Conservation (phyloP, 2,113 vertebrate species). For the Neoarius graeffei region DNA sequence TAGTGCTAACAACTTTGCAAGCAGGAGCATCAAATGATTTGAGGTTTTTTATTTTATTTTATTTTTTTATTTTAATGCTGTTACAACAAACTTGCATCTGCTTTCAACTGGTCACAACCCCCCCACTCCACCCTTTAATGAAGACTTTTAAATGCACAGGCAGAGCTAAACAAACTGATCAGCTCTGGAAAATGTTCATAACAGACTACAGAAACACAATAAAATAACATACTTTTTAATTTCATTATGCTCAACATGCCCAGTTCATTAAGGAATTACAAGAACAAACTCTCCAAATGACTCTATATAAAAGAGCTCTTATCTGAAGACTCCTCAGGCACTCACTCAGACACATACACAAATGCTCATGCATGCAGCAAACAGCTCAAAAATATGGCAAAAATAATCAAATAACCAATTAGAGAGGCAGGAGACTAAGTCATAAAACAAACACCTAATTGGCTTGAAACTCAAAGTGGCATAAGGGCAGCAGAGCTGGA, state of each 20-base stretch:
- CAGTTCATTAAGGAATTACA: slow-evolving; percentile 50
- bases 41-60: neutral
- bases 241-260: slow-evolving; percentile 25
- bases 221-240: slow-evolving; percentile 46
- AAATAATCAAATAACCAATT: slow-evolving; percentile 50
- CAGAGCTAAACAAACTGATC: slow-evolving; percentile 32
- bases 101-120: neutral
- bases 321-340: slow-evolving; percentile 40
- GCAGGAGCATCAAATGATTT: neutral
- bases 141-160: slow-evolving; percentile 10
- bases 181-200: slow-evolving; percentile 36
- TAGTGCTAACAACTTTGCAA: slow-evolving; percentile 6
- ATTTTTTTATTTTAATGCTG: neutral
- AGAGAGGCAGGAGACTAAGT: slow-evolving; percentile 28
- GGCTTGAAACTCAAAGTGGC: slow-evolving; percentile 32
- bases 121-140: too few species aligned
- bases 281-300: slow-evolving; percentile 41
- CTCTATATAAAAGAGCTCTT: slow-evolving; percentile 43
- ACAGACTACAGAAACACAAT: slow-evolving; percentile 29
- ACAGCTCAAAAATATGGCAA: slow-evolving; percentile 34
- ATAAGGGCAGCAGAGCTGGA: slow-evolving; percentile 27
- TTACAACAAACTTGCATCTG: neutral
- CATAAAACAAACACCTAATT: slow-evolving; percentile 50
- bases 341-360: slow-evolving; percentile 6
- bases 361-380: neutral